A percentile compares a stretch with the other conserved stretches of the same genome.
Evolutionary conservation across 2,797 vertebrate species (phyloP).

Genomic region (Lepidocolaptes lacrymiger): DNA sequence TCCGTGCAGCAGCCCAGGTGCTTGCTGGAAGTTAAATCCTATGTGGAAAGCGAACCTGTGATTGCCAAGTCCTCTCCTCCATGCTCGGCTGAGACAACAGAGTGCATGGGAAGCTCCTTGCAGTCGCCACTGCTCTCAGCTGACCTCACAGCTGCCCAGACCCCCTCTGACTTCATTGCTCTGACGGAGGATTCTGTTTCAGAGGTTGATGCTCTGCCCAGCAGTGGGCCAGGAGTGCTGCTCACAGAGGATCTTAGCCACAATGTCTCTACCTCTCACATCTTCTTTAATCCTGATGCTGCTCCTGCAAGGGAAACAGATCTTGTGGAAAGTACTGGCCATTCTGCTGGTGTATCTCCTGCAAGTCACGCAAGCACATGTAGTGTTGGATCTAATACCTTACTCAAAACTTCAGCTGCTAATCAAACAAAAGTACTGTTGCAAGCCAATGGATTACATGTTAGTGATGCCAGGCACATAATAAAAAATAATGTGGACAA

Average conservation of each 20-base stretch:
- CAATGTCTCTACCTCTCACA: constrained; percentile 83
- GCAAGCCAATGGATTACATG: constrained; percentile 47
- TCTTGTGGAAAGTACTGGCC: constrained; percentile 1
- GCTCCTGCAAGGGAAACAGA: constrained; percentile 38
- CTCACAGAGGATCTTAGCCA: constrained; percentile 76
- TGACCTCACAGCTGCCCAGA: constrained; percentile 91
- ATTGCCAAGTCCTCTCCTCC: constrained; percentile 78
- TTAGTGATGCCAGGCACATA: background rate
- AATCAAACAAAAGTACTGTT: constrained; percentile 57
- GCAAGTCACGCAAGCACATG: constrained; percentile 45
- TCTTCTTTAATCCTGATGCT: constrained; percentile 76
- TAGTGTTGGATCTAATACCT: constrained; percentile 30
- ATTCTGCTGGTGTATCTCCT: constrained; percentile 50
- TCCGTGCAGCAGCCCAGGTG: constrained; percentile 76
- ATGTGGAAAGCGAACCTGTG: constrained; percentile 75
- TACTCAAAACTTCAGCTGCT: constrained; percentile 64
- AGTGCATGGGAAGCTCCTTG: constrained; percentile 86
- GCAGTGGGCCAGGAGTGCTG: constrained; percentile 77
- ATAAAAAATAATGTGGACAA: constrained; percentile 12
- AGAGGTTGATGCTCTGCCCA: constrained; percentile 86
- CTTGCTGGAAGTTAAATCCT: constrained; percentile 56
- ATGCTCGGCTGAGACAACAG: constrained; percentile 76
- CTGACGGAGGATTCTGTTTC: constrained; percentile 94
- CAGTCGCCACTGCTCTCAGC: constrained; percentile 91
- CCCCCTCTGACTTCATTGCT: constrained; percentile 91